A percentile compares a stretch with the other conserved stretches of the same genome.
Conservation (phyloP, 2,113 vertebrate genomes). For the Perca fluviatilis region DNA sequence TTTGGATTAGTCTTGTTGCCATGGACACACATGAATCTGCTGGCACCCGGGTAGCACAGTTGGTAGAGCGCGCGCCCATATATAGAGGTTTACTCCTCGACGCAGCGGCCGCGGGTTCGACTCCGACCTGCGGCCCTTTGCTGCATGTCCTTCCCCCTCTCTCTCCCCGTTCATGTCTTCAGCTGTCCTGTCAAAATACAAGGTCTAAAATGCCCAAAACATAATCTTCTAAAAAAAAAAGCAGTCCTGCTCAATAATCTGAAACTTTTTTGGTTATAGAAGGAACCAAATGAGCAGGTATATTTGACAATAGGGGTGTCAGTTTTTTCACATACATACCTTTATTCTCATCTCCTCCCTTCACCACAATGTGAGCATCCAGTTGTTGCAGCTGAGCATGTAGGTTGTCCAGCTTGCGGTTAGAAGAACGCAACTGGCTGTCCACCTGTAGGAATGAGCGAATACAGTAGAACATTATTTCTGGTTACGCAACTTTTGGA, state of each 20-base stretch:
- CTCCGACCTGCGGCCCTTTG: too few relatives aligned
- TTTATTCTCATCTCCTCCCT: slow-evolving; percentile 83
- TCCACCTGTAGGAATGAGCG: slow-evolving; percentile 82
- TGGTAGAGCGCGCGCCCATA: too few relatives aligned
- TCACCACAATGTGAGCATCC: slow-evolving; percentile 91
- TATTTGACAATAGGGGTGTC: not conserved
- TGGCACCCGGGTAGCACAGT: too few relatives aligned
- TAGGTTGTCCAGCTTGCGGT: slow-evolving; percentile 88
- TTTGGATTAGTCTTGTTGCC: not conserved
- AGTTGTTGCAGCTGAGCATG: slow-evolving; percentile 92
- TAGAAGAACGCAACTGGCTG: slow-evolving; percentile 91
- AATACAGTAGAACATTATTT: not conserved
- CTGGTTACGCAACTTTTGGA: not conserved
- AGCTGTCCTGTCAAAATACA: too few relatives aligned
- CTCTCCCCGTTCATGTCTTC: too few relatives aligned
- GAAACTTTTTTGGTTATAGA: not conserved
- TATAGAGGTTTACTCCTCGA: too few relatives aligned
- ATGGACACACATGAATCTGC: not conserved
- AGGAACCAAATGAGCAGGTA: not conserved
- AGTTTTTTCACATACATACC: slow-evolving; percentile 53
- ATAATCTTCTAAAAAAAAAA: not conserved
- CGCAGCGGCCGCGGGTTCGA: too few relatives aligned
- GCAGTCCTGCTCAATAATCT: not conserved
- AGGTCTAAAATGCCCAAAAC: too few relatives aligned
- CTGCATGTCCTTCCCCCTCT: too few relatives aligned